A percentile compares a stretch with the other conserved stretches of the same genome.
These are phyloP conservation scores for Horisme vitalbata DNA, from an alignment of 2,888 invertebrate genomes.

Conservation along the genomic window DNA sequence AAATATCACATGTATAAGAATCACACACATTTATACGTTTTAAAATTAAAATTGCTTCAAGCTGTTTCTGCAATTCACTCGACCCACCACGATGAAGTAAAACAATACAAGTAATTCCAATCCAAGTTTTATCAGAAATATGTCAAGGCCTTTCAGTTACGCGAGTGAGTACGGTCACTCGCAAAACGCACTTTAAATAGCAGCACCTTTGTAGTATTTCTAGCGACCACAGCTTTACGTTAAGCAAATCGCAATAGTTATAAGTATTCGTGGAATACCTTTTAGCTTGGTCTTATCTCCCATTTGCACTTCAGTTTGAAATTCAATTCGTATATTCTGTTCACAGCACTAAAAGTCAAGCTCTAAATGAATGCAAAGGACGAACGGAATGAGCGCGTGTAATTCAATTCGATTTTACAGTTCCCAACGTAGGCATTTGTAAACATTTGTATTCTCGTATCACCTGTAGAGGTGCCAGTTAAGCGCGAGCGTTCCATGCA, in stretches of 20 bases:
- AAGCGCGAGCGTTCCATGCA: constrained; percentile 48
- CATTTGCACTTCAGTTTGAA: constrained; percentile 36
- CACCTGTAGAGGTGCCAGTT: constrained; percentile 50
- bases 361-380: constrained; percentile 43
- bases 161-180: constrained; percentile 13
- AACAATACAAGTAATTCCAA: constrained; percentile 23
- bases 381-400: constrained; percentile 38
- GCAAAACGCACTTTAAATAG: constrained; percentile 11
- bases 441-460: constrained; percentile 46
- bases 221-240: constrained; percentile 1
- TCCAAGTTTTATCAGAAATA: constrained; percentile 38
- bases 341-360: constrained; percentile 37
- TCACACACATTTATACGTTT: constrained; percentile 1
- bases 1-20: not conserved
- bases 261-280: constrained; percentile 2
- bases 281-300: constrained; percentile 14
- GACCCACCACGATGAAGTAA: constrained; percentile 15
- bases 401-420: constrained; percentile 57
- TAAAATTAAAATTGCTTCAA: constrained; percentile 1
- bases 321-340: constrained; percentile 34
- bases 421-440: constrained; percentile 52
- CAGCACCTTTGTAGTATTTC: constrained; percentile 15
- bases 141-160: constrained; percentile 35
- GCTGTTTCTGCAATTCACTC: constrained; percentile 5
- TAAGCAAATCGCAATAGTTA: not conserved